Evolutionary conservation across 2,797 vertebrate genomes (phyloP).

Genomic region (Manis crassicaudata): DNA sequence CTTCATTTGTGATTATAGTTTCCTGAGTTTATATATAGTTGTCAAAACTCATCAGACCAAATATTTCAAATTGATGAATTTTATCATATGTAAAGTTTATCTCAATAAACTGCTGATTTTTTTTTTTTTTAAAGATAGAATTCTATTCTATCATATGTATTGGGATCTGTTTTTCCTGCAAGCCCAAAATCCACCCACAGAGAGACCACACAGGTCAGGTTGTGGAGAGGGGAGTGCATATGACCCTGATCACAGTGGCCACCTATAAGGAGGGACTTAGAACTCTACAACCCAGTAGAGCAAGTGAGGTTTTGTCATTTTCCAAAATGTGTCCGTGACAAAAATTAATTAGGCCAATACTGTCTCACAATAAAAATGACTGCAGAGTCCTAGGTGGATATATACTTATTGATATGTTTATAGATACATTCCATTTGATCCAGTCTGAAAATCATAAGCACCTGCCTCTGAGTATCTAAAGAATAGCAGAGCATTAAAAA

Average conservation of each 20-base stretch:
- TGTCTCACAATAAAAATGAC: constrained; percentile 32
- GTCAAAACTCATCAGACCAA: not conserved
- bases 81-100: not conserved
- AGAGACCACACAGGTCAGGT: not conserved
- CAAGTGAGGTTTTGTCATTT: constrained; percentile 1
- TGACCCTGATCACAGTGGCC: not conserved
- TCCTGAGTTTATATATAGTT: not conserved
- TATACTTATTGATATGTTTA: not conserved
- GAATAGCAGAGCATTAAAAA: not conserved
- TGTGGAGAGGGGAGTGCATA: not conserved
- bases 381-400: not conserved
- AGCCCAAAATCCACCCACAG: not conserved
- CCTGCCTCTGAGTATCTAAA: not conserved
- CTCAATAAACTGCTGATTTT: not conserved
- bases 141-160: constrained; percentile 21
- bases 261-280: not conserved
- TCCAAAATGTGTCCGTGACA: not conserved
- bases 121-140: not conserved
- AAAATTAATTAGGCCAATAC: not conserved
- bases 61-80: not conserved
- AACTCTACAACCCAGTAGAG: not conserved
- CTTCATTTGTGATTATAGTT: not conserved
- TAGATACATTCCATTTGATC: not conserved
- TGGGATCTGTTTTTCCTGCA: not conserved
- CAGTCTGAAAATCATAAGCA: not conserved